Base-by-base conservation (phyloP, 1,140 invertebrate genomes). In the Chironomus striatipennis region DNA sequence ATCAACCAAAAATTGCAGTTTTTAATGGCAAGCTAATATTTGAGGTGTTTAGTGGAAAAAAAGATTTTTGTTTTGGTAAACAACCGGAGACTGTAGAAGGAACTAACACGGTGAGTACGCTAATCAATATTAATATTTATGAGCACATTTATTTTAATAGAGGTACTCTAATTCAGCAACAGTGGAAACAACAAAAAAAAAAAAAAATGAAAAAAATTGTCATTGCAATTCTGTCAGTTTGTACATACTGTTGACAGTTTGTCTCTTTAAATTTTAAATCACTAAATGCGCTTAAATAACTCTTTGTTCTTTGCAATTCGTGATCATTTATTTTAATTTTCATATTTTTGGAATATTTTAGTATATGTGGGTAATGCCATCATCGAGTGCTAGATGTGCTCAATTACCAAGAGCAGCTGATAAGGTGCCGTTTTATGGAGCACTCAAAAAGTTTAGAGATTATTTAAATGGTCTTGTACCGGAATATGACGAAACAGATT, bases 281-380 rank as follows among this genome's bases (percentile, higher is more conserved):
- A n/a, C n/a, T n/a, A n/a, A n/a, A n/a, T n/a, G n/a, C n/a, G n/a
- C n/a, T n/a, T n/a, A n/a, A n/a, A n/a, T n/a, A n/a, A n/a, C n/a
- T n/a, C n/a, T n/a, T n/a, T n/a, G n/a, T n/a, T n/a, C n/a, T n/a
- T n/a, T n/a, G n/a, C n/a, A n/a, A n/a, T n/a, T n/a, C n/a, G n/a
- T n/a, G n/a, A n/a, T n/a, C n/a, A n/a, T n/a, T n/a, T n/a, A n/a
- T n/a, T n/a, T n/a, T n/a, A n/a, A 34, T 34, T 34, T 34, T 34
- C 5, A n/a, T n/a, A n/a, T 34, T 34, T 34, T 34, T 34, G 43
- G 67, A 70, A 70, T 7, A 76, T 76, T 75, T 42, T 75, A 98
- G 95, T 92, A 95, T 81, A 95, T 98, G 86, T 98, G 94, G 94
- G 96, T 98, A 79, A 98, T 98, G 95, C 96, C 97, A 75, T 98